A percentile compares a stretch with the other conserved stretches of the same genome.
Evolutionary conservation across 2,113 vertebrate species (phyloP).

Genomic region (Stegastes partitus): DNA sequence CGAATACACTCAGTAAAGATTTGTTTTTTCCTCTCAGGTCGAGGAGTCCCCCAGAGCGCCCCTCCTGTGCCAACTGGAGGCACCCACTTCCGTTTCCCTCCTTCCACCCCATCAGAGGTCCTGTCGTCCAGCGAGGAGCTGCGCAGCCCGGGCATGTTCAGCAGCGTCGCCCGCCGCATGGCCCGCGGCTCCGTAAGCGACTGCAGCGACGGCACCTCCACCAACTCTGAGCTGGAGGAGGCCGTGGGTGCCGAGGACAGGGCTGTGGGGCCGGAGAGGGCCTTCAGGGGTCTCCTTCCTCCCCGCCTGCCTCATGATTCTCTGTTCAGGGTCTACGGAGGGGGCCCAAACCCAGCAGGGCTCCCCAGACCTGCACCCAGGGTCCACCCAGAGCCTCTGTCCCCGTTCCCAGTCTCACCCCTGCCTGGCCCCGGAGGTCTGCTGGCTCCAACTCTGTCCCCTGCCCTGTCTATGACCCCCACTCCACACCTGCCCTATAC

Average conservation of each 20-base stretch:
- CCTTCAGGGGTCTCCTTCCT: conserved; percentile 86
- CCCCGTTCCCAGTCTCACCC: conserved; percentile 91
- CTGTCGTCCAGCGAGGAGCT: conserved; percentile 92
- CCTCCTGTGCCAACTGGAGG: conserved; percentile 89
- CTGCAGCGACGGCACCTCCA: conserved; percentile 93
- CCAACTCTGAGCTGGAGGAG: conserved; percentile 91
- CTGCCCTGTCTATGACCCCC: conserved; percentile 91
- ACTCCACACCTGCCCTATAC: conserved; percentile 90
- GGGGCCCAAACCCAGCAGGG: conserved; percentile 81
- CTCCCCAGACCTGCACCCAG: conserved; percentile 81
- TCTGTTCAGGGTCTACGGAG: conserved; percentile 89
- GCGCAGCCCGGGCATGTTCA: conserved; percentile 90
- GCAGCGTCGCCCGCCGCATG: conserved; percentile 87
- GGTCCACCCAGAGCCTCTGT: conserved; percentile 89
- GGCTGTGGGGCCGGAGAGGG: conserved; percentile 71
- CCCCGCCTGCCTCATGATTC: conserved; percentile 88
- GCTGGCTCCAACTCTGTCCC: conserved; percentile 88
- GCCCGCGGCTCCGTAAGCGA: conserved; percentile 92
- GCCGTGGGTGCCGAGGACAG: conserved; percentile 83
- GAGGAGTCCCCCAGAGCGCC: conserved; percentile 91
- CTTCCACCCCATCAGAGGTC: conserved; percentile 90
- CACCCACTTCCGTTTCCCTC: conserved; percentile 92
- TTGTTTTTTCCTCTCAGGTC: conserved; percentile 75
- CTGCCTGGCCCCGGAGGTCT: conserved; percentile 87
- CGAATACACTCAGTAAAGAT: too few species aligned